These are phyloP conservation scores for Lapara coniferarum DNA, from an alignment of 2,888 invertebrate species.

Conservation along the genomic window DNA sequence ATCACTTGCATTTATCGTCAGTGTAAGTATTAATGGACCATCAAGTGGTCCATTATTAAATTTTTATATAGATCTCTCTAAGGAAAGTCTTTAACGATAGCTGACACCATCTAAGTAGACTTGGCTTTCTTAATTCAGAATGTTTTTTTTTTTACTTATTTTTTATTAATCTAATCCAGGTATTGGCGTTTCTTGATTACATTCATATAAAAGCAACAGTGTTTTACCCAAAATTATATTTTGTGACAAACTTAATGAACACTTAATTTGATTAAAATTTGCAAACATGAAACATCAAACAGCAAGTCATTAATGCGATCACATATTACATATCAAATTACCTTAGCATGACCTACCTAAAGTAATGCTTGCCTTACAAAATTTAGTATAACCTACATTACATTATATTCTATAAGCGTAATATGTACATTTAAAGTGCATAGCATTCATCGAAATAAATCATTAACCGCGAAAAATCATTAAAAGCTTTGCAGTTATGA, in stretches of 20 bases:
- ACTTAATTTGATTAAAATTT: not conserved
- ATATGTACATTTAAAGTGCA: not conserved
- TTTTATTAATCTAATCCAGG: too few relatives aligned
- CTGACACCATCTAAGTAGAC: too few relatives aligned
- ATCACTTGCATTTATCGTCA: constrained; percentile 1
- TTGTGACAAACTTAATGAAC: not conserved
- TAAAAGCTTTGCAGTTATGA: too few relatives aligned
- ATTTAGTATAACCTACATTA: not conserved
- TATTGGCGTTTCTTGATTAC: not conserved
- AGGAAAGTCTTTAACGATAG: too few relatives aligned
- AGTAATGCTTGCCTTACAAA: not conserved
- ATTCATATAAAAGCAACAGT: too few relatives aligned
- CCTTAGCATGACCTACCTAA: not conserved
- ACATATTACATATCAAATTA: not conserved
- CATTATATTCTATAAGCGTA: too few relatives aligned
- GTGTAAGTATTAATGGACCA: too few relatives aligned
- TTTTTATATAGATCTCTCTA: too few relatives aligned
- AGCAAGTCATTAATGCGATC: too few relatives aligned
- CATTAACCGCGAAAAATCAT: not conserved
- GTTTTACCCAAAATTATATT: not conserved
- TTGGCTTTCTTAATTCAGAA: too few relatives aligned
- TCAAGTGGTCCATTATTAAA: too few relatives aligned
- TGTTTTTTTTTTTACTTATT: too few relatives aligned
- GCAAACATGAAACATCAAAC: not conserved
- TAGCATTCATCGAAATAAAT: not conserved